Conservation (phyloP, 2,888 invertebrate genomes). For the Chrysodeixis includens region DNA sequence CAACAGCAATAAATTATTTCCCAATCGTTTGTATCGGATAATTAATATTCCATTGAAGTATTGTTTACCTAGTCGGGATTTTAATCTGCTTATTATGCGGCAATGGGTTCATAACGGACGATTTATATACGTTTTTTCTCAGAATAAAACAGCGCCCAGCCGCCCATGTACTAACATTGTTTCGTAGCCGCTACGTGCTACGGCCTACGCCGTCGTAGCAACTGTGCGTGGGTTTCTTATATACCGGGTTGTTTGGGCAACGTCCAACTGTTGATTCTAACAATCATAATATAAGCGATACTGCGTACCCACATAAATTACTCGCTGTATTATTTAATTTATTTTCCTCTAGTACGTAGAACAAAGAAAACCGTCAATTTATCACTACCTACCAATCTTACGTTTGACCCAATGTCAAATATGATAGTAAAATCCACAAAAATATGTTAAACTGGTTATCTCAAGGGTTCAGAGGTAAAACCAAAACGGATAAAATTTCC, state of each 20-base stretch:
- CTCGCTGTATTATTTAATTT: background rate
- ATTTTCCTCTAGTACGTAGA: too few relatives aligned
- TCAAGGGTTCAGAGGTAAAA: conserved; percentile 41
- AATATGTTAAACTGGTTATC: conserved; percentile 48
- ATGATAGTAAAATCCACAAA: background rate
- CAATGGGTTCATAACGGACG: background rate
- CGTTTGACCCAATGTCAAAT: conserved; percentile 21
- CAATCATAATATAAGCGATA: conserved; percentile 4
- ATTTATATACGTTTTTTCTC: too few relatives aligned
- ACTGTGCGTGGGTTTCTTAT: background rate
- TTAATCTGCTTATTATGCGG: conserved; percentile 8
- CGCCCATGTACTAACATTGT: background rate
- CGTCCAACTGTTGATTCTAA: conserved; percentile 4
- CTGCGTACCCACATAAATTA: too few relatives aligned
- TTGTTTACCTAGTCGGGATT: background rate
- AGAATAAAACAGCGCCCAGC: background rate
- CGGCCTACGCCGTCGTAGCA: conserved; percentile 1
- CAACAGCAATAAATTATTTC: conserved; percentile 51
- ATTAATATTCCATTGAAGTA: conserved; percentile 22
- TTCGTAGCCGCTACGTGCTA: conserved; percentile 4
- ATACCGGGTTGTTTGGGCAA: background rate
- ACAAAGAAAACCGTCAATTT: too few relatives aligned
- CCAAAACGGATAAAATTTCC: conserved; percentile 46
- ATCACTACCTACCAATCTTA: too few relatives aligned
- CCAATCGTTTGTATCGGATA: conserved; percentile 16